These are phyloP conservation scores for Amphipyra berbera DNA, from an alignment of 2,888 invertebrate genomes.

Conservation along the genomic window DNA sequence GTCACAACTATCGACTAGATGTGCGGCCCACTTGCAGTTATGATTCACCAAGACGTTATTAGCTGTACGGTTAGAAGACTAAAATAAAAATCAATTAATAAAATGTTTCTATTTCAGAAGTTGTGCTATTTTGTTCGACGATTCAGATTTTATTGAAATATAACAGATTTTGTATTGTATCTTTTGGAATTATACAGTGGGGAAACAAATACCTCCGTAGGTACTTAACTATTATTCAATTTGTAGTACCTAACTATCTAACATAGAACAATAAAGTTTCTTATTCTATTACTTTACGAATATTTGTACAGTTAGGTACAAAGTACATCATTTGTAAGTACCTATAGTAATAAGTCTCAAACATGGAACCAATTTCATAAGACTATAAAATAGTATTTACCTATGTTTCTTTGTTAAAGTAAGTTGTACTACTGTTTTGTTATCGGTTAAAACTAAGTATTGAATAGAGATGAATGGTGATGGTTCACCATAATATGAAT, in stretches of 20 bases:
- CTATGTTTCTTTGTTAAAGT: conserved; percentile 15
- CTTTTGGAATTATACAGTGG: background rate
- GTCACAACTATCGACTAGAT: too few species aligned
- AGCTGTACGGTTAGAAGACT: background rate
- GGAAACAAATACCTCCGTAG: background rate
- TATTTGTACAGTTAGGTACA: conserved; percentile 42
- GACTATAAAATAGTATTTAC: background rate
- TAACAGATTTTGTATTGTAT: background rate
- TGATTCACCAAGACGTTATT: too few species aligned
- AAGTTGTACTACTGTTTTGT: conserved; percentile 47
- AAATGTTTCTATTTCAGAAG: conserved; percentile 29
- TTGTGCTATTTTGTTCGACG: conserved; percentile 12
- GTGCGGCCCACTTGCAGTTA: too few species aligned
- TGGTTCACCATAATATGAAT: too few species aligned
- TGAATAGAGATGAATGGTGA: background rate
- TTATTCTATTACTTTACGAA: conserved; percentile 5
- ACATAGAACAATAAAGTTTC: background rate
- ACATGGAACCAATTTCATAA: conserved; percentile 40
- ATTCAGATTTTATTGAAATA: background rate
- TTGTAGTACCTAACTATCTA: background rate
- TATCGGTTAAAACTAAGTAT: conserved; percentile 28
- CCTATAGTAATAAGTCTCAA: conserved; percentile 16
- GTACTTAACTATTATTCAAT: background rate
- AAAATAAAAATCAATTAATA: conserved; percentile 5
- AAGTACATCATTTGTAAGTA: conserved; percentile 2